Conservation (phyloP, 2,113 vertebrate genomes). For the Megaceryle torquata region DNA sequence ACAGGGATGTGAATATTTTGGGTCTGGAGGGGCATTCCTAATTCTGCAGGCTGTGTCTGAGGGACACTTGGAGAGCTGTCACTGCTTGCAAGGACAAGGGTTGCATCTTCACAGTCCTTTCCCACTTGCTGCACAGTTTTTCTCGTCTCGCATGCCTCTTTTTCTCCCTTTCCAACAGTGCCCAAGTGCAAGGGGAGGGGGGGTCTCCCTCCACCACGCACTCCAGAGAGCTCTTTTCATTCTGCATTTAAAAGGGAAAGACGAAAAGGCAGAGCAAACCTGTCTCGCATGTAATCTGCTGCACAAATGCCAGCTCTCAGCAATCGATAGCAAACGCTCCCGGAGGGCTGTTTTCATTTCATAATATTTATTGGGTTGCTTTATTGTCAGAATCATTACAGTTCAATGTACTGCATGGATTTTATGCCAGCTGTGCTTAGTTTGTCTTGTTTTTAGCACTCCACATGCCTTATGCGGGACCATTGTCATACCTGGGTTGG, state of each 20-base stretch:
- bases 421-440: conserved; percentile 68
- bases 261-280: conserved; percentile 43
- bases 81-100: not conserved
- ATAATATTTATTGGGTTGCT: conserved; percentile 74
- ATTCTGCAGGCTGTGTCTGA: not conserved
- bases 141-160: rapidly evolving
- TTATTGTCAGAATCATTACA: conserved; percentile 76
- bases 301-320: conserved; percentile 55
- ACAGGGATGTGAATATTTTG: not conserved
- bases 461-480: not conserved
- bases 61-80: not conserved
- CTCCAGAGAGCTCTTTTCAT: conserved; percentile 45
- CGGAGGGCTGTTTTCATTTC: conserved; percentile 73
- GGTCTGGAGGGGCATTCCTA: not conserved
- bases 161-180: not conserved
- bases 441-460: conserved; percentile 64
- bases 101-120: not conserved
- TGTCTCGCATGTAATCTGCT: conserved; percentile 13
- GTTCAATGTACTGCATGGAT: conserved; percentile 73
- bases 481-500: not conserved
- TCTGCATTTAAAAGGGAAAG: conserved; percentile 26
- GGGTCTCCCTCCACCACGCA: not conserved
- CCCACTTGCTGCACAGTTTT: not conserved
- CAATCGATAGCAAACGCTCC: conserved; percentile 62
- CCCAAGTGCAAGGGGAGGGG: not conserved